Evolutionary conservation across 2,888 invertebrate species (phyloP).

Genomic region (Nomada ruficornis): DNA sequence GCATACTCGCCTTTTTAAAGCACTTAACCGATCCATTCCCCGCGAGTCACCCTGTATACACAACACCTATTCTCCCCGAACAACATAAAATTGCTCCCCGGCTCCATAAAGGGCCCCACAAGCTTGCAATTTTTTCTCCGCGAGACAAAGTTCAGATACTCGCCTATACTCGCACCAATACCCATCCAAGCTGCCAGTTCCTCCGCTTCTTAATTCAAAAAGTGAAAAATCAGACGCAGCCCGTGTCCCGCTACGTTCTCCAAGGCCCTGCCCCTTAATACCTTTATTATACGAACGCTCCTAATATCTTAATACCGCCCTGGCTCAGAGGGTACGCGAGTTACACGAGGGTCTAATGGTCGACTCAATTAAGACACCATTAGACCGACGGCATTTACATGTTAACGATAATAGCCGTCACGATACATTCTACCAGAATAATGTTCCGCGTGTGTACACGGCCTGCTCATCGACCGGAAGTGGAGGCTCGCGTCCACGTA

Average conservation of each 20-base stretch:
- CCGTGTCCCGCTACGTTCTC: slow-evolving; percentile 13
- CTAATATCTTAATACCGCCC: slow-evolving; percentile 74
- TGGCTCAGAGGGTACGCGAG: slow-evolving; percentile 54
- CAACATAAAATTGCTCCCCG: too few relatives aligned
- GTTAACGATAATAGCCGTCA: slow-evolving; percentile 80
- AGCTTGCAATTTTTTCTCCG: background rate
- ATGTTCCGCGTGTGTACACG: slow-evolving; percentile 50
- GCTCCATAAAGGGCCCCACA: too few relatives aligned
- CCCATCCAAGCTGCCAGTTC: background rate
- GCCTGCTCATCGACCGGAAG: slow-evolving; percentile 56
- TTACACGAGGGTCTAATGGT: slow-evolving; percentile 79
- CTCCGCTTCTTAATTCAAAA: background rate
- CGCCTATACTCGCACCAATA: background rate
- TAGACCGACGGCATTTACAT: slow-evolving; percentile 80
- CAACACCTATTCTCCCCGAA: too few relatives aligned
- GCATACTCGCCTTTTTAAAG: too few relatives aligned
- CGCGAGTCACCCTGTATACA: too few relatives aligned
- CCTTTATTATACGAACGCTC: slow-evolving; percentile 70
- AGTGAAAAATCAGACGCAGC: slow-evolving; percentile 27
- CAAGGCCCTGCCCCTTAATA: slow-evolving; percentile 56
- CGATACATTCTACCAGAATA: slow-evolving; percentile 76
- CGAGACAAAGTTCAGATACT: background rate
- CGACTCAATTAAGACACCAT: slow-evolving; percentile 81
- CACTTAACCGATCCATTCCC: too few relatives aligned
- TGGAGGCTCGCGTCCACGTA: slow-evolving; percentile 20